These are phyloP conservation scores for Pantherophis vulpinus DNA, from an alignment of 2,797 vertebrate genomes.

Conservation along the genomic window DNA sequence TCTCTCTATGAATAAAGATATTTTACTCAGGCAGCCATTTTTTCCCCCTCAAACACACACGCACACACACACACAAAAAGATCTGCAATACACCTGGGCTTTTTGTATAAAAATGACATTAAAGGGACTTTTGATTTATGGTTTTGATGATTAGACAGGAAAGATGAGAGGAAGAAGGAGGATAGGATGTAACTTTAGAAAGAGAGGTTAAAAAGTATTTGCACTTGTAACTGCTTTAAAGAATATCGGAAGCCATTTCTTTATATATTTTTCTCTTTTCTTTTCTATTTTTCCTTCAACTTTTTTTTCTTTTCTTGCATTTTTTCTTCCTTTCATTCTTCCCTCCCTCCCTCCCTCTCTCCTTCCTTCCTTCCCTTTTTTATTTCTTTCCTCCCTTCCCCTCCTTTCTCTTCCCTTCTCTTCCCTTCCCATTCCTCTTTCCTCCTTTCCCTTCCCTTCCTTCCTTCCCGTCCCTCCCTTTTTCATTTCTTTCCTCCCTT, in stretches of 20 bases:
- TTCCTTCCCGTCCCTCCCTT: no score
- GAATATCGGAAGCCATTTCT: neutral
- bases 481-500: neutral
- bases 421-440: no score
- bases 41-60: neutral
- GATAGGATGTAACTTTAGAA: neutral
- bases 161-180: neutral
- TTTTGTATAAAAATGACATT: neutral
- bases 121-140: neutral
- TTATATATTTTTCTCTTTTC: neutral
- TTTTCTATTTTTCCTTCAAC: neutral
- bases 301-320: neutral
- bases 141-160: neutral
- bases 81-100: neutral
- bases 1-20: fast-evolving
- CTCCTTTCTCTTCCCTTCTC: neutral
- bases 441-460: no score
- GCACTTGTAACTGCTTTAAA: neutral
- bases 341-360: neutral
- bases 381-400: neutral
- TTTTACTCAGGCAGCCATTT: neutral
- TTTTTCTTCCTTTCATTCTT: neutral
- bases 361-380: neutral
- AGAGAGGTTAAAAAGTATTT: neutral
- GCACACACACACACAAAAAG: neutral